Percentiles rank a stretch among this genome's conserved stretches.
Evolutionary conservation across 2,797 vertebrate species (phyloP).

Genomic region (Arnoldichthys spilopterus): DNA sequence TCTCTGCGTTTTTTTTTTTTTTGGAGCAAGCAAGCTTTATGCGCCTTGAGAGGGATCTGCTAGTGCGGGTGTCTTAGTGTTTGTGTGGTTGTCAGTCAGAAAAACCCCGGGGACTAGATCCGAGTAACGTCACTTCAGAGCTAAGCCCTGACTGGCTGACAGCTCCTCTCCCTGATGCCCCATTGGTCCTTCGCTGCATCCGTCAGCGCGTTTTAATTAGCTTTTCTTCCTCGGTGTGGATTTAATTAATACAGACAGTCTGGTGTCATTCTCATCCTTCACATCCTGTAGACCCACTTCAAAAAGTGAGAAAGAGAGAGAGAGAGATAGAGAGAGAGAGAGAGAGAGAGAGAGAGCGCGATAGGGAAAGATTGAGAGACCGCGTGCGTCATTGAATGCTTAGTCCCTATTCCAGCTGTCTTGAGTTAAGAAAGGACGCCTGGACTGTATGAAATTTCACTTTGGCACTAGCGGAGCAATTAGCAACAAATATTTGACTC

Average conservation of each 20-base stretch:
- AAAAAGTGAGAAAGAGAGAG: conserved; percentile 7
- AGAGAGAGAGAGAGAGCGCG: too few relatives aligned
- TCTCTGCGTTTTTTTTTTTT: conserved; percentile 32
- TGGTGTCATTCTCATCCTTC: conserved; percentile 52
- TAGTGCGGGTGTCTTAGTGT: background rate
- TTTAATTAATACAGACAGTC: conserved; percentile 49
- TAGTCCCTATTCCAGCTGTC: background rate
- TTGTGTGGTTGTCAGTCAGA: conserved; percentile 9
- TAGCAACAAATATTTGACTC: conserved; percentile 14
- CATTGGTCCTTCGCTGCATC: conserved; percentile 39
- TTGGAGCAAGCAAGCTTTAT: conserved; percentile 3
- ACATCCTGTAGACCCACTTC: conserved; percentile 49
- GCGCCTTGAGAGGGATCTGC: background rate
- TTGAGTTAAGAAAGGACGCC: background rate
- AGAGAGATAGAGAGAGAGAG: background rate
- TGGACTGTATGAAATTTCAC: conserved; percentile 5
- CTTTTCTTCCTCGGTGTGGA: conserved; percentile 17
- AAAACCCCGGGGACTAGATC: conserved; percentile 22
- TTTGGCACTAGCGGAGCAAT: conserved; percentile 5
- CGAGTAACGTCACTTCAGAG: conserved; percentile 11
- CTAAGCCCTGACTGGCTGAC: conserved; percentile 50
- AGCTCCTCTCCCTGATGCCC: conserved; percentile 40
- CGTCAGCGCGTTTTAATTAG: conserved; percentile 44
- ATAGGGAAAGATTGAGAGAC: background rate
- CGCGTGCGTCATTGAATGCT: background rate